Percentiles rank a stretch among this genome's conserved stretches.
These are phyloP conservation scores for Noctua janthina DNA, from an alignment of 2,888 invertebrate genomes.

Conservation along the genomic window DNA sequence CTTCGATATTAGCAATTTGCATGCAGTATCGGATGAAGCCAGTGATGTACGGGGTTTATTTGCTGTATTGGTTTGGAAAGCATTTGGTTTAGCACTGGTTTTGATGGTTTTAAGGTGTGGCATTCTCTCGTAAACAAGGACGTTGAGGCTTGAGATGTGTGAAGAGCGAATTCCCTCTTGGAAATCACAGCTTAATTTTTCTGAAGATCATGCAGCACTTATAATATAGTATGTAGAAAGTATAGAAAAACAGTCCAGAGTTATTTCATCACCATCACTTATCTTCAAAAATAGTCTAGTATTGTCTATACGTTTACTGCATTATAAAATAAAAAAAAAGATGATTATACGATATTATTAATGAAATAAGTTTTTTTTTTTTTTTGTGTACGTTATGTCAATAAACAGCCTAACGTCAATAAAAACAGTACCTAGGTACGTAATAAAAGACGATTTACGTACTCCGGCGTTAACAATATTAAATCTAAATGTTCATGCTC, in stretches of 20 bases:
- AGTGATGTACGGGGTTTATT: conserved; percentile 54
- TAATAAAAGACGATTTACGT: conserved; percentile 12
- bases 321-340: not conserved
- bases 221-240: not conserved
- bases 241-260: not conserved
- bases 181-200: too few species aligned
- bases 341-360: not conserved
- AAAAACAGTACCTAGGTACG: not conserved
- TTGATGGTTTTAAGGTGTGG: not conserved
- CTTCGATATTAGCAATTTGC: conserved; percentile 66
- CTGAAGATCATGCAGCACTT: too few species aligned
- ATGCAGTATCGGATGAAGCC: conserved; percentile 54
- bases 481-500: conserved; percentile 28
- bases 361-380: not conserved
- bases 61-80: not conserved
- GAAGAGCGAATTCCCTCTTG: too few species aligned
- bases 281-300: not conserved
- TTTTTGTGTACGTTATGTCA: not conserved
- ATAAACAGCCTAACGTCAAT: not conserved
- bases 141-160: too few species aligned
- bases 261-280: not conserved
- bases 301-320: not conserved
- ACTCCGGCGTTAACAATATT: conserved; percentile 28
- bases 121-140: too few species aligned
- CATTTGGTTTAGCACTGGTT: not conserved